Evolutionary conservation across 2,888 invertebrate species (phyloP), one percentile per base, ranked within the genome.

Genomic region (Pammene fasciana): DNA sequence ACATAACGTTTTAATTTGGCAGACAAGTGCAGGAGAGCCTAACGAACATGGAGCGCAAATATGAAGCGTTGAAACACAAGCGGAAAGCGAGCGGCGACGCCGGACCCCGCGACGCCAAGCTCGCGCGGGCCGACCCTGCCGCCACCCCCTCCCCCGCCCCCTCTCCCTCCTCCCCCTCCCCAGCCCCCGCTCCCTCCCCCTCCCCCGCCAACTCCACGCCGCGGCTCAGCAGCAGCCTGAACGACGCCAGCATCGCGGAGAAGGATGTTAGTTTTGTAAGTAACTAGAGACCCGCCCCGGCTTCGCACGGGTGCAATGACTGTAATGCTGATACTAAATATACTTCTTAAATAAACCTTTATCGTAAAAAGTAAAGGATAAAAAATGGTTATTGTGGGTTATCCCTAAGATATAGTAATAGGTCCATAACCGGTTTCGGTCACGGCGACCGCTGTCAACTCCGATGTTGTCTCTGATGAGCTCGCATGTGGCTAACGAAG

Each of bases 251-350:
- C 41, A 36, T 62, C 7, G 11, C 13, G 4, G 41, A 18, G n/a
- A 18, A 46, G 9, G 74, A 77, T 26, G 77, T 68, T 11, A 86
- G 83, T 45, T 75, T 86, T 72, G 87, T 87, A 65, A 83, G 86
- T 85, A 18, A 1, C 38, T 1, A n/a, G n/a, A n/a, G n/a, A n/a
- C n/a, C n/a, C n/a, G n/a, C n/a, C n/a, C n/a, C n/a, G n/a, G n/a
- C n/a, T n/a, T n/a, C n/a, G n/a, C n/a, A n/a, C n/a, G n/a, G n/a
- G n/a, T n/a, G n/a, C n/a, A n/a, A n/a, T n/a, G n/a, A n/a, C n/a
- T n/a, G n/a, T n/a, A n/a, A n/a, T n/a, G n/a, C n/a, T n/a, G n/a
- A n/a, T n/a, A n/a, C n/a, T n/a, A n/a, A n/a, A n/a, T n/a, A n/a
- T n/a, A n/a, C n/a, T n/a, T n/a, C n/a, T n/a, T n/a, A n/a, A n/a